These are phyloP conservation scores for Rhombomys opimus DNA, from an alignment of 2,113 vertebrate species.

Conservation along the genomic window DNA sequence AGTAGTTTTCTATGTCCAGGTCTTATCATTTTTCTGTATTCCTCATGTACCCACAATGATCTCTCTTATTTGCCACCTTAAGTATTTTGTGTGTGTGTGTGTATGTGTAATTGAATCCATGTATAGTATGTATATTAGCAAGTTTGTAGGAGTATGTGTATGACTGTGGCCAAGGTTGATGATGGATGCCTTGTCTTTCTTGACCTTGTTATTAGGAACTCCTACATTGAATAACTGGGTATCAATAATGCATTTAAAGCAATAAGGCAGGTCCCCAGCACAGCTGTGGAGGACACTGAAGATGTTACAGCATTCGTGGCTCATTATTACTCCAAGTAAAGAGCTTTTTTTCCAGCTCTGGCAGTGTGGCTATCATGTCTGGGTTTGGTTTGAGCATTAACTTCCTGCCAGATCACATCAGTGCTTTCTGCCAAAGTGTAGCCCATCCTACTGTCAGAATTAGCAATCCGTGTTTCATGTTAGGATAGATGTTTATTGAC, in stretches of 20 bases:
- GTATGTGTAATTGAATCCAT: not conserved
- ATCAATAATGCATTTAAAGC: not conserved
- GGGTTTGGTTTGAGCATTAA: not conserved
- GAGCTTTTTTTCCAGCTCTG: not conserved
- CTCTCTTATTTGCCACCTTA: not conserved
- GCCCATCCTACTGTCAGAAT: not conserved
- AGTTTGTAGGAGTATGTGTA: not conserved
- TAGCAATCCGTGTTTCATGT: not conserved
- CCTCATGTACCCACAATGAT: not conserved
- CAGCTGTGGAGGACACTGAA: not conserved
- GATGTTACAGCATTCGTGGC: not conserved
- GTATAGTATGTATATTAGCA: not conserved
- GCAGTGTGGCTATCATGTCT: not conserved
- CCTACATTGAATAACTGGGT: conserved; percentile 20
- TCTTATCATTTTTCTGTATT: not conserved
- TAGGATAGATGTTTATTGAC: not conserved
- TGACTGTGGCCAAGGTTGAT: not conserved
- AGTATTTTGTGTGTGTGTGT: not conserved
- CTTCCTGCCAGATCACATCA: not conserved
- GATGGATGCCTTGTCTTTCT: not conserved
- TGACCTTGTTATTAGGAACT: conserved; percentile 24
- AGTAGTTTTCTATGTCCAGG: not conserved
- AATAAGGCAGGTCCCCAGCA: not conserved
- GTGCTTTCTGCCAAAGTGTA: not conserved
- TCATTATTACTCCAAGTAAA: conserved; percentile 39